phyloP scores from a whole-genome alignment of 1,140 invertebrate species.

The Drosophila azteca region DNA sequence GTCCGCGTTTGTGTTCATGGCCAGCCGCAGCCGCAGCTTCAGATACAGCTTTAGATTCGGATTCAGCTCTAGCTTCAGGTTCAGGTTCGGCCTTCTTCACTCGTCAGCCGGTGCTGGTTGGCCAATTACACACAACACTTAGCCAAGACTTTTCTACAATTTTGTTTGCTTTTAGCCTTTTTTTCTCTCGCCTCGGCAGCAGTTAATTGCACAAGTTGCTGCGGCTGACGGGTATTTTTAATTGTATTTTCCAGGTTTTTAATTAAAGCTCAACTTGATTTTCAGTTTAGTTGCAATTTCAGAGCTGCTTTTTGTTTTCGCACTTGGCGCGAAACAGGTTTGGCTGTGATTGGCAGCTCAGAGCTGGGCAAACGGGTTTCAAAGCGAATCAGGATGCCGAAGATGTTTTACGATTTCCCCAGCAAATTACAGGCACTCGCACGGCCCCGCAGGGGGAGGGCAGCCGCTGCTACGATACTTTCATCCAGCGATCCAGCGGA shows the following conservation, averaged over 20 bases:
- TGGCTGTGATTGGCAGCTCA: slow-evolving; percentile 64
- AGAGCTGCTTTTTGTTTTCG: slow-evolving; percentile 69
- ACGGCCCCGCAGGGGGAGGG: not conserved
- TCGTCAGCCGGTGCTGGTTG: slow-evolving; percentile 30
- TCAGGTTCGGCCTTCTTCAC: slow-evolving; percentile 10
- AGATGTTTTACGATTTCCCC: slow-evolving; percentile 60
- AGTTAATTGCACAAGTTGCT: slow-evolving; percentile 76
- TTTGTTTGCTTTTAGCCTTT: slow-evolving; percentile 39
- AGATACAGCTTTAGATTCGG: slow-evolving; percentile 12
- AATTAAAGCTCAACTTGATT: slow-evolving; percentile 82
- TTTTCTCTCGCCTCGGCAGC: slow-evolving; percentile 27
- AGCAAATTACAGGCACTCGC: slow-evolving; percentile 38
- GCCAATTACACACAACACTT: slow-evolving; percentile 72
- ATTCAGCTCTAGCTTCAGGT: not conserved
- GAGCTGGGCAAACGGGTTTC: slow-evolving; percentile 69
- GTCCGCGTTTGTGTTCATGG: slow-evolving; percentile 48
- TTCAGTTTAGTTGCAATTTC: slow-evolving; percentile 79
- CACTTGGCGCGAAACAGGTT: slow-evolving; percentile 73
- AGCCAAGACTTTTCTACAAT: slow-evolving; percentile 75
- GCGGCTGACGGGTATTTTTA: slow-evolving; percentile 63
- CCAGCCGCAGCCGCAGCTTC: slow-evolving; percentile 16
- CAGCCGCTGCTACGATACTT: slow-evolving; percentile 22
- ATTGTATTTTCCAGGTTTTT: slow-evolving; percentile 80
- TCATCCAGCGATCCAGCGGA: slow-evolving; percentile 21
- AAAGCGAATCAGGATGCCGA: slow-evolving; percentile 72